These are phyloP conservation scores for Puffinus mauretanicus DNA, from an alignment of 2,113 vertebrate genomes.

Conservation along the genomic window DNA sequence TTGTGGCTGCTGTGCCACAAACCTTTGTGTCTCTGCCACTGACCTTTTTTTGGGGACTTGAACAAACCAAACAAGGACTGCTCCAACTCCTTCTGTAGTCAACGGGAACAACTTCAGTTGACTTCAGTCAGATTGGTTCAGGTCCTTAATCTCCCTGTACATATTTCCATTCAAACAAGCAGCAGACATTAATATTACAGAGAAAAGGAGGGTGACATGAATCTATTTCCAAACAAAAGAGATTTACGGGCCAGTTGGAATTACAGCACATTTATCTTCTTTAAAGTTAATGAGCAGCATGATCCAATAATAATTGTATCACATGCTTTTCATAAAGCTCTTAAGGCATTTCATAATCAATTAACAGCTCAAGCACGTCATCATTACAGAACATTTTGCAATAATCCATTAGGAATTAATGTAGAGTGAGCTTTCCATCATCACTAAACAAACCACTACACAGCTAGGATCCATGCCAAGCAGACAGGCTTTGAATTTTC, in stretches of 20 bases:
- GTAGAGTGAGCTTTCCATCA: conserved; percentile 26
- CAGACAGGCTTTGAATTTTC: background rate
- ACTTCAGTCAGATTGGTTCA: background rate
- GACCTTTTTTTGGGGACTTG: background rate
- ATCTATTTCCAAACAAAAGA: conserved; percentile 17
- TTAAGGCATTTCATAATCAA: conserved; percentile 67
- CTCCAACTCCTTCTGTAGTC: background rate
- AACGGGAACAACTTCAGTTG: background rate
- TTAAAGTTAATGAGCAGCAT: conserved; percentile 48
- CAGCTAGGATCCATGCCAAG: background rate
- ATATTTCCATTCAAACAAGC: background rate
- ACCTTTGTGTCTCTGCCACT: background rate
- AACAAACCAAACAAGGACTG: background rate
- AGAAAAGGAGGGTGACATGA: background rate
- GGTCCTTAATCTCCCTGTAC: background rate
- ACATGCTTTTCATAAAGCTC: conserved; percentile 60
- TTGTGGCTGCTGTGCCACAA: background rate
- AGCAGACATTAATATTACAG: background rate
- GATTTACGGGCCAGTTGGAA: background rate
- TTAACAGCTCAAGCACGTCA: conserved; percentile 56
- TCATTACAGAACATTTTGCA: conserved; percentile 55
- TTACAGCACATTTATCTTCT: conserved; percentile 44
- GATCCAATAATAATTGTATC: conserved; percentile 57
- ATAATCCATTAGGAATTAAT: conserved; percentile 50
- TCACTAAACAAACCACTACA: background rate